These are phyloP conservation scores for Diarsia rubi DNA, from an alignment of 2,888 invertebrate species.

Conservation along the genomic window DNA sequence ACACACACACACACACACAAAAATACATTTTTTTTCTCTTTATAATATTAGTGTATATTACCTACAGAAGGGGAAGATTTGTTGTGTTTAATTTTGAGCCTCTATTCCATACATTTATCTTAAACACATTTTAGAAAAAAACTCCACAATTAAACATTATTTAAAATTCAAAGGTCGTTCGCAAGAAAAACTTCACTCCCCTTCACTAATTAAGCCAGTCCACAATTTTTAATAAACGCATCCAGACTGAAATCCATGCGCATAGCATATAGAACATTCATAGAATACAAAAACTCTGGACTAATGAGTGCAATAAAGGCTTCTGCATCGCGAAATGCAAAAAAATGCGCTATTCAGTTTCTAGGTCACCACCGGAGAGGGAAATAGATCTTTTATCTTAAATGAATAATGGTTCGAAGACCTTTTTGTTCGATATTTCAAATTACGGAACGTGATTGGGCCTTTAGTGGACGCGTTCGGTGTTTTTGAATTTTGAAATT, in stretches of 20 bases:
- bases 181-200: slow-evolving; percentile 10
- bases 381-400: slow-evolving; percentile 74
- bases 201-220: slow-evolving; percentile 45
- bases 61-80: neutral
- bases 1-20: too few relatives aligned
- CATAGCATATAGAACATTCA: slow-evolving; percentile 72
- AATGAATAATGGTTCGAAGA: slow-evolving; percentile 72
- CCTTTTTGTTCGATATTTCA: slow-evolving; percentile 74
- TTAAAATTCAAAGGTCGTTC: slow-evolving; percentile 21
- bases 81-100: neutral
- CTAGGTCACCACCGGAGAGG: slow-evolving; percentile 75
- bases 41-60: too few relatives aligned
- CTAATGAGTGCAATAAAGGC: slow-evolving; percentile 81
- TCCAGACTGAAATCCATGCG: slow-evolving; percentile 58
- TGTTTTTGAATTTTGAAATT: slow-evolving; percentile 54
- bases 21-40: too few relatives aligned
- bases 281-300: slow-evolving; percentile 64
- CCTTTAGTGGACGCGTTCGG: slow-evolving; percentile 37
- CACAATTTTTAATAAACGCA: slow-evolving; percentile 58
- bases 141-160: neutral
- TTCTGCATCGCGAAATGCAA: slow-evolving; percentile 73
- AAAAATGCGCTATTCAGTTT: slow-evolving; percentile 76
- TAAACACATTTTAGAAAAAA: neutral
- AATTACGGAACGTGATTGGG: slow-evolving; percentile 66
- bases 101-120: too few relatives aligned